Evolutionary conservation across 2,113 vertebrate species (phyloP), one percentile per base, ranked within the genome.

Genomic region (Psittacula cyanocephala): DNA sequence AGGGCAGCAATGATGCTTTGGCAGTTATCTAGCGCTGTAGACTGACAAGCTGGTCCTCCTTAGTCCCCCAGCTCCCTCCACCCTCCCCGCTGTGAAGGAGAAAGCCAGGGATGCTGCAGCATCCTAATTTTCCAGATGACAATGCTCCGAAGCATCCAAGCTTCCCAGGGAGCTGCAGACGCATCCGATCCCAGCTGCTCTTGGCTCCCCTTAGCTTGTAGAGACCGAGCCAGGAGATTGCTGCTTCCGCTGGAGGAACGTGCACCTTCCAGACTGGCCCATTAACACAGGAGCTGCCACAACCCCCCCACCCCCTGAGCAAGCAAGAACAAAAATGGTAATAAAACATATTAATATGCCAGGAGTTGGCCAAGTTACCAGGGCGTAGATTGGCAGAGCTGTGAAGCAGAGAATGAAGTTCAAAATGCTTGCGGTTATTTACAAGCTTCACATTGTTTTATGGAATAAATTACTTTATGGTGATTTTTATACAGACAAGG

Each of bases 401-500:
- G 83, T 49, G 86, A 81, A 84, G 82, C 77, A 62, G 31, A 67
- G 90, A 81, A 94, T 27, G 76, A 79, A 84, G 88, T 64, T 57
- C 33, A 65, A 65, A 90, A 47, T 49, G 93, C 65, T 93, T 53
- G 76, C 43, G 78, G 86, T 88, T 91, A 83, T 94, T 96, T 86
- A 75, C 93, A 93, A 88, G 74, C 16, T 44, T 86, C 60, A 24
- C 57, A 17, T 89, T 86, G 82, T 90, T 94, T 76, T 79, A 8
- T 23, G 37, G 69, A 95, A 91, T 78, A 79, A 88, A 93, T 94
- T 27, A 78, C 37, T 88, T 95, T 20, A 37, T 53, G 69, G 55
- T 75, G 29, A 0, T 41, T 92, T 92, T 91, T 71, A 2, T 28
- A 29, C 4, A 41, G 86, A 81, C 35, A 71, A 53, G n/a, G 20